These are phyloP conservation scores for Oryzaephilus surinamensis DNA, from an alignment of 1,140 invertebrate species.

Conservation along the genomic window DNA sequence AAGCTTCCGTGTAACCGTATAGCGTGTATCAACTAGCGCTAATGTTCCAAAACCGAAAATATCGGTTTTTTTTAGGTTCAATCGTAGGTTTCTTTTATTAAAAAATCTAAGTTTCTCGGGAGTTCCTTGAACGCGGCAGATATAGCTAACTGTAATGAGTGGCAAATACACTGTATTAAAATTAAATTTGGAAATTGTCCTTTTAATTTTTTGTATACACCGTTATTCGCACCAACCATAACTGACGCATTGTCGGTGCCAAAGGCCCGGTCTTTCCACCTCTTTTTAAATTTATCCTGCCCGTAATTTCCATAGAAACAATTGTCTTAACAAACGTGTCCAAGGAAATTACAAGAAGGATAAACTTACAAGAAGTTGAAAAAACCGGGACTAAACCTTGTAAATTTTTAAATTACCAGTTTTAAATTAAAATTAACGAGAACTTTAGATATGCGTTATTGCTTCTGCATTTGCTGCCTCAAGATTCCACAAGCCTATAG, in stretches of 20 bases:
- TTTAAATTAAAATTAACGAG: neutral
- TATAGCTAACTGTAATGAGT: conserved; percentile 9
- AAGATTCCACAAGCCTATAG: conserved; percentile 17
- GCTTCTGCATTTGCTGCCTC: conserved; percentile 6
- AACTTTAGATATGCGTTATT: neutral
- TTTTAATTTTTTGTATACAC: conserved; percentile 19
- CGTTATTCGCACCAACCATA: conserved; percentile 34
- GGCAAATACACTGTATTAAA: conserved; percentile 5
- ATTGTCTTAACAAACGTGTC: too few species aligned
- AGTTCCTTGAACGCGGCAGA: conserved; percentile 22
- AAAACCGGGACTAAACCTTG: too few species aligned
- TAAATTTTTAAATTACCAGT: conserved; percentile 23
- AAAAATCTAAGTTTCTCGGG: conserved; percentile 32
- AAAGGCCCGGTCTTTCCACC: too few species aligned
- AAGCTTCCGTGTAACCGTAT: too few species aligned
- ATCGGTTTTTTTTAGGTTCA: too few species aligned
- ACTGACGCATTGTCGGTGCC: conserved; percentile 35
- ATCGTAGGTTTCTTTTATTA: conserved; percentile 34
- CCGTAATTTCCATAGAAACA: too few species aligned
- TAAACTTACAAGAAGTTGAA: too few species aligned
- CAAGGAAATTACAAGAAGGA: too few species aligned
- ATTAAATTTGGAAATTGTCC: conserved; percentile 2
- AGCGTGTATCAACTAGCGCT: too few species aligned
- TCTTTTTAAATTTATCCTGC: too few species aligned
- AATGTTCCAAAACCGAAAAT: too few species aligned